Evolutionary conservation across 2,888 invertebrate genomes (phyloP).

Genomic region (Xiphydria camelus): DNA sequence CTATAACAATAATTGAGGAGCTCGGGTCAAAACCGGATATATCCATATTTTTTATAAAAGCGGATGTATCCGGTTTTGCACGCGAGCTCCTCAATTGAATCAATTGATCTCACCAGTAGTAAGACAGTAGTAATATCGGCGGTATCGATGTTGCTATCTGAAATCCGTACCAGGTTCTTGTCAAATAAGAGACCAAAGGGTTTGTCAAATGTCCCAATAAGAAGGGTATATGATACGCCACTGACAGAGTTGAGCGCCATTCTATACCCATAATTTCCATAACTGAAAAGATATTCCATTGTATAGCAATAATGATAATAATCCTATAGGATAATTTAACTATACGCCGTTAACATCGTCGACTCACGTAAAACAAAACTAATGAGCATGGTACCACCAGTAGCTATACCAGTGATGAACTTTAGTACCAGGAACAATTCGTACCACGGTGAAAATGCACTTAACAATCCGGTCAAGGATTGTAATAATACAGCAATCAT

Average conservation of each 20-base stretch:
- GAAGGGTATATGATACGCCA: constrained; percentile 63
- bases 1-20: neutral
- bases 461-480: constrained; percentile 62
- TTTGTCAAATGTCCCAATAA: constrained; percentile 62
- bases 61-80: too few relatives aligned
- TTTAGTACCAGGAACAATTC: constrained; percentile 65
- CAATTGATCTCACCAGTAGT: constrained; percentile 62
- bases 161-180: constrained; percentile 63
- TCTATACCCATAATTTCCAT: constrained; percentile 65
- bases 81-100: too few relatives aligned
- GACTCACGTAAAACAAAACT: constrained; percentile 65
- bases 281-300: constrained; percentile 44
- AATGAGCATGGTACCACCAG: constrained; percentile 70
- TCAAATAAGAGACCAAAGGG: constrained; percentile 64
- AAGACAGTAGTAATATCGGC: constrained; percentile 55
- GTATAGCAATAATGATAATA: neutral
- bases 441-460: constrained; percentile 63
- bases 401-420: constrained; percentile 64
- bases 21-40: neutral
- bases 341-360: too few relatives aligned
- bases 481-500: constrained; percentile 64
- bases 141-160: constrained; percentile 59
- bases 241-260: constrained; percentile 58
- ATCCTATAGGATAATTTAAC: neutral
- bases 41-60: constrained; percentile 12